Base-by-base conservation (phyloP, 2,888 invertebrate genomes). In the Fissipunctia ypsillon region DNA sequence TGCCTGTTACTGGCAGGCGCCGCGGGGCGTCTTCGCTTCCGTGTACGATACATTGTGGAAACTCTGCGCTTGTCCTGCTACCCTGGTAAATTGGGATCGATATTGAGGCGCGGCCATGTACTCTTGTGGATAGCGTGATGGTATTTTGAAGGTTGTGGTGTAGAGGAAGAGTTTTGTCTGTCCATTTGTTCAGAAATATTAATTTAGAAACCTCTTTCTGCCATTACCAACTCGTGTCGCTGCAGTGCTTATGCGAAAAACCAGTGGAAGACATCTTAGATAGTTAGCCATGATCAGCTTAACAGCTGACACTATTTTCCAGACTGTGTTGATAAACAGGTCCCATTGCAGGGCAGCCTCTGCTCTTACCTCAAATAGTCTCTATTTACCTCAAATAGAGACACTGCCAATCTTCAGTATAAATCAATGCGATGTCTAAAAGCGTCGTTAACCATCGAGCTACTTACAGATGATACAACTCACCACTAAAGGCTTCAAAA, bases 1-100 rank as follows among this genome's bases (percentile, higher is more conserved):
- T 87, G 90, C 83, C 90, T 93, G 93, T 81, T 81, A 87, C 82
- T 91, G 93, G 91, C 93, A 92, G 89, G 88, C 92, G 89, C 93
- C 83, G 89, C 92, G 91, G 93, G 93, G 91, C 87, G 91, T 89
- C 93, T 88, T 84, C 84, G 84, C 85, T 85, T 84, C 82, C 88
- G 85, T 79, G 84, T 87, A 70, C 86, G 85, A 87, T 87, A 88
- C 87, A 84, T 85, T 87, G 88, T 89, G 83, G 85, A 86, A 88
- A 85, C 89, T 88, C 89, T 87, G 81, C 83, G 80, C 80, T 77
- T 87, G 86, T 86, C 86, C 89, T 91, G 89, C 66, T 91, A 83
- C 74, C 90, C 90, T 91, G 89, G 90, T 91, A 90, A 80, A 81
- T 85, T 78, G 76, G 78, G 84, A 90, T 90, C 89, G 87, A 88